phyloP scores from a whole-genome alignment of 1,140 invertebrate genomes.

The Leptoteleia sp. region DNA sequence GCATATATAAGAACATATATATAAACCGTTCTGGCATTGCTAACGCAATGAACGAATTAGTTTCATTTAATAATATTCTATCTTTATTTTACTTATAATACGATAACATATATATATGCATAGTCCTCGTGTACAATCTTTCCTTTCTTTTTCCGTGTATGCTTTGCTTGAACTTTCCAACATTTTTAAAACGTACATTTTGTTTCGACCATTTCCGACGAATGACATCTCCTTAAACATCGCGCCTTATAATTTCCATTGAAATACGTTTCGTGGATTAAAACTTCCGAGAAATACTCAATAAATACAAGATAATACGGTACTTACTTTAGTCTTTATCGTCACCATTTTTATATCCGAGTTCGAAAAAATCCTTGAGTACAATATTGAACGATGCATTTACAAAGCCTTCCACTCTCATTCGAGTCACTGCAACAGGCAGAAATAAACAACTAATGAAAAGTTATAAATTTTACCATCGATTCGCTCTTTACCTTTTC shows the following conservation, averaged over 20 bases:
- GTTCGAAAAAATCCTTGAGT: conserved; percentile 86
- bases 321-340: conserved; percentile 33
- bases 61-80: too few relatives aligned
- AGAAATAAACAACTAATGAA: conserved; percentile 42
- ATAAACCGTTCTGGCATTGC: too few relatives aligned
- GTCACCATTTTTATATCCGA: conserved; percentile 83
- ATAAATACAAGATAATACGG: not conserved
- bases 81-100: too few relatives aligned
- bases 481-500: not conserved
- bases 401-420: conserved; percentile 85
- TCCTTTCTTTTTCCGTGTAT: too few relatives aligned
- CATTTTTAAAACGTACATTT: too few relatives aligned
- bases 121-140: too few relatives aligned
- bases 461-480: conserved; percentile 20
- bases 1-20: too few relatives aligned
- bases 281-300: not conserved
- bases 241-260: not conserved
- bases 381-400: conserved; percentile 85
- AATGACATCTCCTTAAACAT: too few relatives aligned
- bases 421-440: conserved; percentile 85
- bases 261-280: not conserved
- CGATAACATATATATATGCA: too few relatives aligned
- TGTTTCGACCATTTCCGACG: too few relatives aligned
- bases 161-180: too few relatives aligned
- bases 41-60: too few relatives aligned